Evolutionary conservation across 2,797 vertebrate genomes (phyloP).

Genomic region (Argentina silus): DNA sequence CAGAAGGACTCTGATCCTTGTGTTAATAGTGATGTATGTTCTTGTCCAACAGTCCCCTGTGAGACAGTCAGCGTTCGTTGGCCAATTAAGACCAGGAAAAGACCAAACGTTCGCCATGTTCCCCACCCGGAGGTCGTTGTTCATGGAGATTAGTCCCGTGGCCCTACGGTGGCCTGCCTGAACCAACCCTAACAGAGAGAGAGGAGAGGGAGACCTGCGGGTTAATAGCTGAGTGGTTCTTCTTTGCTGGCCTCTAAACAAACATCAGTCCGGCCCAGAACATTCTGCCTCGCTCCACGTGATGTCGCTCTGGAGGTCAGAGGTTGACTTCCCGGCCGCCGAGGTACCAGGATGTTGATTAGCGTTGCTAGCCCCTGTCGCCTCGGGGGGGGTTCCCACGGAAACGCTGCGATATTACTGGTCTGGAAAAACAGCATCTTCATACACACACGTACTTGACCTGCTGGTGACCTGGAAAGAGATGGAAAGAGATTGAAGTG

Average conservation of each 20-base stretch:
- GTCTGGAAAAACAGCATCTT: too few relatives aligned
- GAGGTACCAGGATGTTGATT: slow-evolving; percentile 29
- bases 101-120: not conserved
- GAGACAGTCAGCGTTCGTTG: too few relatives aligned
- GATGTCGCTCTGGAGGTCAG: slow-evolving; percentile 9
- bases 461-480: too few relatives aligned
- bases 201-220: slow-evolving; percentile 22
- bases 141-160: slow-evolving; percentile 27
- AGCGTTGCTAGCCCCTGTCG: not conserved
- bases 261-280: slow-evolving; percentile 34
- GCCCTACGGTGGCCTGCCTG: not conserved
- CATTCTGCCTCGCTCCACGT: slow-evolving; percentile 12
- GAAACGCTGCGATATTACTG: too few relatives aligned
- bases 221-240: slow-evolving; percentile 25
- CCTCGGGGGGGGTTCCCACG: not conserved
- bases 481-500: too few relatives aligned
- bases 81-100: too few relatives aligned
- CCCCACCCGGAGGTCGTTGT: slow-evolving; percentile 10
- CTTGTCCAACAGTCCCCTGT: too few relatives aligned
- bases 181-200: slow-evolving; percentile 6
- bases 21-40: too few relatives aligned
- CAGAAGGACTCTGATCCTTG: too few relatives aligned
- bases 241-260: slow-evolving; percentile 11
- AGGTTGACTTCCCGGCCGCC: slow-evolving; percentile 8
- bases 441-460: too few relatives aligned